Base-by-base conservation (phyloP, 2,797 vertebrate species). In the Pseudotriccus pelzelni region DNA sequence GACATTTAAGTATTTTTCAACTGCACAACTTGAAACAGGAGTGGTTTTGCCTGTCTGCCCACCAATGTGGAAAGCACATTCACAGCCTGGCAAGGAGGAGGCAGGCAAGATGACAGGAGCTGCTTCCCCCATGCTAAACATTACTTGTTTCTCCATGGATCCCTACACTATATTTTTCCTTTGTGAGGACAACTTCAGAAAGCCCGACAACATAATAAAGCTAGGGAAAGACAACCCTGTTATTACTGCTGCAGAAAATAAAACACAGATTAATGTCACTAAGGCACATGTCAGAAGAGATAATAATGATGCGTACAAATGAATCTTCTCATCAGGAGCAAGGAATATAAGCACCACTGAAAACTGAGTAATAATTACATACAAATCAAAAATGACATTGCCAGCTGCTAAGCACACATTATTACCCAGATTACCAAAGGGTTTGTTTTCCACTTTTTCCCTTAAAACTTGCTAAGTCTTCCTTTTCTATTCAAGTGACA, bases 241-340 rank as follows among this genome's bases (percentile, higher is more conserved):
- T 96, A 98, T 98, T 97, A 98, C 84, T 37, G 80, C 93, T 84
- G 95, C 91, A 97, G 95, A 97, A 98, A 97, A 97, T 97, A 97
- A 98, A 98, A 97, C 97, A 97, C 62, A 96, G 97, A 98, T 97
- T 98, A 98, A 98, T 97, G 97, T 91, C 96, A 95, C 96, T 92
- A 97, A 95, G 63, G 92, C 91, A 81, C 95, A 91, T 58, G 96
- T 97, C 97, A 97, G 94, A 92, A 95, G 90, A 96, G 96, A 97
- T 97, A 97, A 98, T 97, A 93, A 97, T 95, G 97, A 98, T 97
- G 96, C 22, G 34, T 90, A 97, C 96, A 97, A 97, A 98, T 93
- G 97, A 97, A 97, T 96, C 96, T 96, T 95, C 97, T 96, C 93
- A 94, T 98, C 94, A 94, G 81, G 91, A 97, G 96, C 95, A 96